Conservation (phyloP, 2,888 invertebrate species). For the Carabus problematicus region DNA sequence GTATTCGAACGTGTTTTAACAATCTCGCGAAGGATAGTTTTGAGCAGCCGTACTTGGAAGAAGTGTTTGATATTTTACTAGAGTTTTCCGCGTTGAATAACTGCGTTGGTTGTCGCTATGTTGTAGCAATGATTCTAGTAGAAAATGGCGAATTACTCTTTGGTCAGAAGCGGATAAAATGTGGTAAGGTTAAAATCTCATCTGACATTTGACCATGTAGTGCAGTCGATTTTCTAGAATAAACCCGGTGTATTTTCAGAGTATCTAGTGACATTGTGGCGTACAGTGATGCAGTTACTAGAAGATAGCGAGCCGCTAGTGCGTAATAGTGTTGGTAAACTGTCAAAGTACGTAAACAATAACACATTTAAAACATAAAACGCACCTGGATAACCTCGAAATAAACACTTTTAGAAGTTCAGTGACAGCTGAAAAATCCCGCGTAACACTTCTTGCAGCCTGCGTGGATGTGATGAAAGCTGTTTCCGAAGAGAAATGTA, state of each 20-base stretch:
- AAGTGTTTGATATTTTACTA: not conserved
- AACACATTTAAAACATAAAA: constrained; percentile 8
- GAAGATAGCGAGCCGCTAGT: constrained; percentile 63
- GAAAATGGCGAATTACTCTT: not conserved
- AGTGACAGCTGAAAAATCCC: constrained; percentile 51
- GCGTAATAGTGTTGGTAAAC: constrained; percentile 55
- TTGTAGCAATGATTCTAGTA: constrained; percentile 9
- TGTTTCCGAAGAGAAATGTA: constrained; percentile 19
- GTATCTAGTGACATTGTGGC: constrained; percentile 51
- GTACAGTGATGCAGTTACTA: constrained; percentile 60
- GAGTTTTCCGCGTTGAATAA: constrained; percentile 11
- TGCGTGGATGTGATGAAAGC: constrained; percentile 46
- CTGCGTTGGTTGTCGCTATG: constrained; percentile 5
- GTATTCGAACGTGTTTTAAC: constrained; percentile 18
- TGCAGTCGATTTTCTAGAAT: constrained; percentile 1
- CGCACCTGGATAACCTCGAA: no score
- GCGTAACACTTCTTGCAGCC: constrained; percentile 51
- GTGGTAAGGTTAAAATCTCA: no score
- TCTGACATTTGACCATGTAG: no score
- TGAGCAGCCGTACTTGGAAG: not conserved
- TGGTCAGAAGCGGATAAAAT: not conserved
- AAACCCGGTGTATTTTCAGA: constrained; percentile 30
- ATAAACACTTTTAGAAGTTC: constrained; percentile 5
- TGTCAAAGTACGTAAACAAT: constrained; percentile 33
- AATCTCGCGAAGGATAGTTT: constrained; percentile 7